Percentiles rank a stretch among this genome's conserved stretches.
These are phyloP conservation scores for Chymomyza costata DNA, from an alignment of 1,140 invertebrate genomes.

Conservation along the genomic window DNA sequence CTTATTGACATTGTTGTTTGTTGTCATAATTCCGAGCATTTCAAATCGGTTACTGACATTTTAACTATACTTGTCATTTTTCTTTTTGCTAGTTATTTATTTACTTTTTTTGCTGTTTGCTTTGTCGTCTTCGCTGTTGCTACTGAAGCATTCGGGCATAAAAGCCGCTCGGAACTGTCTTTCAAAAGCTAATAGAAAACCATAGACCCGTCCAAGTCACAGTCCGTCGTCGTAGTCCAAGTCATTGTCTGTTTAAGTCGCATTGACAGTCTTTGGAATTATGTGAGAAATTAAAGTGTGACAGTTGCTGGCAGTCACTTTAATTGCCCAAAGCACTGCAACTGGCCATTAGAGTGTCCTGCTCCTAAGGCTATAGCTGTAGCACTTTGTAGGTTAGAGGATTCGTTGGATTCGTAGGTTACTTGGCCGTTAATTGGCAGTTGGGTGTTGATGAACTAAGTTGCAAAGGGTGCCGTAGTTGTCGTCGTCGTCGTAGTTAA, in stretches of 20 bases:
- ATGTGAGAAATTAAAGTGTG: conserved; percentile 42
- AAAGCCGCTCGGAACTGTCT: conserved; percentile 49
- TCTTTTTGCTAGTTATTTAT: neutral
- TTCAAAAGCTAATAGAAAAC: conserved; percentile 15
- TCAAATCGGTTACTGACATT: conserved; percentile 49
- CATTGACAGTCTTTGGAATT: conserved; percentile 33
- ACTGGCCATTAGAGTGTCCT: conserved; percentile 45
- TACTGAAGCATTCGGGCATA: conserved; percentile 36
- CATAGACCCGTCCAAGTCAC: neutral
- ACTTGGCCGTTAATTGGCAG: conserved; percentile 42
- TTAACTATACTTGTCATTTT: conserved; percentile 32
- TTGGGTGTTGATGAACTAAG: conserved; percentile 21
- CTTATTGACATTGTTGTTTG: conserved; percentile 12
- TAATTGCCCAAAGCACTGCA: conserved; percentile 47
- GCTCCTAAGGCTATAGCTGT: conserved; percentile 1
- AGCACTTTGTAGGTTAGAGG: too few relatives aligned
- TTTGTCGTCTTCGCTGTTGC: conserved; percentile 7
- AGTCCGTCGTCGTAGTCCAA: too few relatives aligned
- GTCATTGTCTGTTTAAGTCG: neutral
- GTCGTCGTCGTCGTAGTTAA: conserved; percentile 59
- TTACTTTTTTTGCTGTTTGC: neutral
- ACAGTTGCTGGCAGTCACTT: conserved; percentile 41
- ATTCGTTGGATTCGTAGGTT: too few relatives aligned
- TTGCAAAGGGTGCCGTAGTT: conserved; percentile 10
- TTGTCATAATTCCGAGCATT: conserved; percentile 45